Base-by-base conservation (phyloP, 2,797 vertebrate genomes). In the Anomalospiza imberbis region DNA sequence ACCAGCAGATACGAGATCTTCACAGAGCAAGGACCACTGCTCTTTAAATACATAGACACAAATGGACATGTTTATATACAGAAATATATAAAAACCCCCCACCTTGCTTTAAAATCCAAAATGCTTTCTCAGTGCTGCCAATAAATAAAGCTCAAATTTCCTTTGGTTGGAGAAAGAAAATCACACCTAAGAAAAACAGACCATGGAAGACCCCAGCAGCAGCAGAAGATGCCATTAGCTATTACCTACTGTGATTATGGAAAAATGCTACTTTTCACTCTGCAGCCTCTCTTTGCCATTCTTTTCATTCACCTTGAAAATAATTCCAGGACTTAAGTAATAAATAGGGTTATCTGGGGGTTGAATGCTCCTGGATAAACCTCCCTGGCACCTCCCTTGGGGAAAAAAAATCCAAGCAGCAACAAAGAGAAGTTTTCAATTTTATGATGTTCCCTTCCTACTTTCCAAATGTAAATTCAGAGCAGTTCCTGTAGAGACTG, bases 221-320 rank as follows among this genome's bases (percentile, higher is more conserved):
- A 89, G 66, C 62, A 85, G 58, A 25, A 91, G 62, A 89, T 62
- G 58, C 28, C 42, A 48, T 62, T 31, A 74, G 34, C 55, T 80
- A 32, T 48, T 51, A 57, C 45, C 51, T 72, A 32, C 47, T 42
- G 29, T 42, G 77, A 88, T 79, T 89, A 73, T 3, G 14, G 53
- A 77, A 77, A 86, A 90, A 42, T 25, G 38, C 12, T 38, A 6
- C 26, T 81, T 91, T 63, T 88, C 61, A 70, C 47, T 86, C 70
- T 67, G 38, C 2, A 32, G 6, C 32, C 70, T 55, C 47, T 77
- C 65, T 58, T 60, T 55, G 45, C n/a, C 32, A 47, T 57, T 94
- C 51, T 66, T 88, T 88, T 72, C 42, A 95, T 60, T 54, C 63
- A 81, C 55, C 40, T 89, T 86, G 63, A 91, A 91, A 92, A 80